Evolutionary conservation across 2,113 vertebrate genomes (phyloP).

Genomic region (Callaeas wilsoni): DNA sequence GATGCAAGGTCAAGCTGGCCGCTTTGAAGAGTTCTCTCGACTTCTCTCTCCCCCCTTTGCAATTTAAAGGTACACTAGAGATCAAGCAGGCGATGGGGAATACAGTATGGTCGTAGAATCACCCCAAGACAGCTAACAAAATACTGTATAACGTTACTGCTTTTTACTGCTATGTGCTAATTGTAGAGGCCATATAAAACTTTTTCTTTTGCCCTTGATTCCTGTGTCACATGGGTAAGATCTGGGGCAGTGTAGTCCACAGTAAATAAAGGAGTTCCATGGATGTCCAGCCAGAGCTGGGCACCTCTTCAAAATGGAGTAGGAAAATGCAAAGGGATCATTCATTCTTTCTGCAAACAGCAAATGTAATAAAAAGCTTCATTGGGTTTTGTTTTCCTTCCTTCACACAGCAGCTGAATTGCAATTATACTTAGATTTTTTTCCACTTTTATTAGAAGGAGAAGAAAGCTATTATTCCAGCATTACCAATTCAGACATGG

Average conservation of each 20-base stretch:
- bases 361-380: slow-evolving; percentile 34
- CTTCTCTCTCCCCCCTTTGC: too few relatives aligned
- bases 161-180: neutral
- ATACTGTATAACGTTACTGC: too few relatives aligned
- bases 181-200: neutral
- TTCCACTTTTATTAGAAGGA: neutral
- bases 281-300: neutral
- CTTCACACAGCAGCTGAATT: slow-evolving; percentile 5
- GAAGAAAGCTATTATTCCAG: neutral
- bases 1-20: too few relatives aligned
- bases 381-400: slow-evolving; percentile 34
- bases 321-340: neutral
- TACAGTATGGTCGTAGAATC: too few relatives aligned
- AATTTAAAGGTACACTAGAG: too few relatives aligned
- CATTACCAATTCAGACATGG: neutral
- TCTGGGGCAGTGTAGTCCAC: neutral
- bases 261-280: neutral
- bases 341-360: neutral
- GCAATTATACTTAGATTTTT: slow-evolving; percentile 4
- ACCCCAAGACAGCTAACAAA: too few relatives aligned
- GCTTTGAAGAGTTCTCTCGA: too few relatives aligned
- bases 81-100: too few relatives aligned
- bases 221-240: neutral
- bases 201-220: neutral
- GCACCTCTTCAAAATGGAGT: neutral